phyloP scores from a whole-genome alignment of 2,888 invertebrate genomes.

The Gymnosoma rotundatum region DNA sequence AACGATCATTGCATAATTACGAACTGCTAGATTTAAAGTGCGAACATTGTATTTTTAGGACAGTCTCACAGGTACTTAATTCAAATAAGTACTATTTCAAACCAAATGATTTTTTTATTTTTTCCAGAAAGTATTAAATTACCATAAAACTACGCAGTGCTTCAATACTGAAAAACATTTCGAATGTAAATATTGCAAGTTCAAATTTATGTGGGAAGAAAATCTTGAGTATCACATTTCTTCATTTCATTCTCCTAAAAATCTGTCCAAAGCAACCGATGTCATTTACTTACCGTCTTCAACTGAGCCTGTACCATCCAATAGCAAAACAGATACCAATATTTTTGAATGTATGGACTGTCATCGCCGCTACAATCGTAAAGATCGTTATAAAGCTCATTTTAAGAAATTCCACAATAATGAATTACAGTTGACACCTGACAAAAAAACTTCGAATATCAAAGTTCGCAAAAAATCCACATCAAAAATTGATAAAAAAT shows the following conservation, averaged over 20 bases:
- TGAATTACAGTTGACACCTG: conserved; percentile 66
- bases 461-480: conserved; percentile 41
- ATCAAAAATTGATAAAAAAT: conserved; percentile 81
- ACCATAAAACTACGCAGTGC: conserved; percentile 83
- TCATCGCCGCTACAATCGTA: conserved; percentile 79
- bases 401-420: conserved; percentile 76
- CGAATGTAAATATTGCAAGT: conserved; percentile 77
- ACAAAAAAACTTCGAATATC: conserved; percentile 9
- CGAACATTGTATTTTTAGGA: conserved; percentile 83
- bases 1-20: conserved; percentile 79
- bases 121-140: conserved; percentile 83
- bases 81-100: too few species aligned
- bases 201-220: conserved; percentile 80
- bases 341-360: conserved; percentile 78
- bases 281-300: conserved; percentile 13
- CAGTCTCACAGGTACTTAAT: conserved; percentile 82
- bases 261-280: conserved; percentile 17
- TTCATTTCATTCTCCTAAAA: conserved; percentile 71
- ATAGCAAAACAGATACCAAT: conserved; percentile 67
- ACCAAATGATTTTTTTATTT: background rate
- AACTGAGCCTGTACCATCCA: conserved; percentile 21
- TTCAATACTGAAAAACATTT: conserved; percentile 77
- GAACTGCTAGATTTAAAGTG: conserved; percentile 84
- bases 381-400: conserved; percentile 79
- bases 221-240: conserved; percentile 77